These are phyloP conservation scores for Drosophila trapezifrons DNA, from an alignment of 1,140 invertebrate genomes.

Conservation along the genomic window DNA sequence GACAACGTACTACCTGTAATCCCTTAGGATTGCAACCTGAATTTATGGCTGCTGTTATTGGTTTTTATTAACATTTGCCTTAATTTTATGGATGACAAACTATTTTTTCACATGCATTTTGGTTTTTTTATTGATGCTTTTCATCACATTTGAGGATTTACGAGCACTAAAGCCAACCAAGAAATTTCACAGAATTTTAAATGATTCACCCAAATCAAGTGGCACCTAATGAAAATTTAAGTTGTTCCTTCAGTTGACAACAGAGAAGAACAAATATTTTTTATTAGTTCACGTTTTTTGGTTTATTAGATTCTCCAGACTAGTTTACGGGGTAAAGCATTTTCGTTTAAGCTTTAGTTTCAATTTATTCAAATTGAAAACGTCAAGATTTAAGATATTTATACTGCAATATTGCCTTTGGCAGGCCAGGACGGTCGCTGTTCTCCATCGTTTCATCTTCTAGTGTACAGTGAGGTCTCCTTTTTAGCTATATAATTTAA, in stretches of 20 bases:
- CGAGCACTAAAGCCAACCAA: neutral
- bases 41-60: conserved; percentile 6
- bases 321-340: neutral
- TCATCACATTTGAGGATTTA: conserved; percentile 10
- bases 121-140: conserved; percentile 10
- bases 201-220: conserved; percentile 42
- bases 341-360: conserved; percentile 22
- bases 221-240: conserved; percentile 26
- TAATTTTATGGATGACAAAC: conserved; percentile 9
- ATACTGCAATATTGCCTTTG: conserved; percentile 31
- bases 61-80: neutral
- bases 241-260: conserved; percentile 5
- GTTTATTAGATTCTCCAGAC: conserved; percentile 7
- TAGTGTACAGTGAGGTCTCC: conserved; percentile 11
- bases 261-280: neutral
- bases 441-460: conserved; percentile 11
- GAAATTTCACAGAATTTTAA: conserved; percentile 11
- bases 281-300: conserved; percentile 17
- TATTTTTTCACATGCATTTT: conserved; percentile 1
- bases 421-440: neutral
- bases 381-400: conserved; percentile 35
- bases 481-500: neutral
- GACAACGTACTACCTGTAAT: neutral
- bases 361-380: conserved; percentile 21
- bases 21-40: neutral